Conservation (phyloP, 2,797 vertebrate genomes). For the Poecile montanus region DNA sequence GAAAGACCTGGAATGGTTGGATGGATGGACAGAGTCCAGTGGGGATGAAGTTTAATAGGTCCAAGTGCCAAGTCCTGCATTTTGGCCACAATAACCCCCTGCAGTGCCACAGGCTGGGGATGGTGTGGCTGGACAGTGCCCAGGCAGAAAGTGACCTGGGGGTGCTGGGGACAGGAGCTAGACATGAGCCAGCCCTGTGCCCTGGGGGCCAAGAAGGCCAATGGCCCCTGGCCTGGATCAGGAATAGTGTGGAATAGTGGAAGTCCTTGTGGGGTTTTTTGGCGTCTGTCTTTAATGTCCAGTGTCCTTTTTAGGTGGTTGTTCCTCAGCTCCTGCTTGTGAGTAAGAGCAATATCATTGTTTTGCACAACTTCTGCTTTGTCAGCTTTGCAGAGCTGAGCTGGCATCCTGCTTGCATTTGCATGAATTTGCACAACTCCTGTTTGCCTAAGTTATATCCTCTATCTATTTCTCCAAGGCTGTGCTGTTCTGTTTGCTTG, state of each 20-base stretch:
- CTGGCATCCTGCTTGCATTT: not conserved
- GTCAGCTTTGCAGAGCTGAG: not conserved
- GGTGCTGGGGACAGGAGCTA: too few relatives aligned
- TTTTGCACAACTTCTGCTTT: not conserved
- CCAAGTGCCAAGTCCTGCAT: not conserved
- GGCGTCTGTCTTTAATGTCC: fast-evolving
- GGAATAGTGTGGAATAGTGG: not conserved
- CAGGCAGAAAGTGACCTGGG: not conserved
- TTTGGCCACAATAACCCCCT: not conserved
- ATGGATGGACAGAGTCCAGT: not conserved
- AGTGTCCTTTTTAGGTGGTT: not conserved
- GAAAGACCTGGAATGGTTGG: not conserved
- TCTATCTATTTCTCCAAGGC: not conserved
- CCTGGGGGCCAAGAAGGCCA: too few relatives aligned
- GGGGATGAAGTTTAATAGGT: not conserved
- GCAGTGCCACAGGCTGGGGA: not conserved
- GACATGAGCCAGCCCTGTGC: too few relatives aligned
- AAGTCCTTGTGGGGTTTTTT: not conserved
- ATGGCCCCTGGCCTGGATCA: too few relatives aligned
- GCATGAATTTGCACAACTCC: not conserved
- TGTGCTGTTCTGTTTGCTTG: not conserved
- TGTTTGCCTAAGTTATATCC: not conserved
- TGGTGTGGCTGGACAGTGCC: not conserved
- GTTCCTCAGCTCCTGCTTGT: not conserved
- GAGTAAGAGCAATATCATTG: not conserved